phyloP scores from a whole-genome alignment of 2,797 vertebrate genomes.

The Chelonia mydas region DNA sequence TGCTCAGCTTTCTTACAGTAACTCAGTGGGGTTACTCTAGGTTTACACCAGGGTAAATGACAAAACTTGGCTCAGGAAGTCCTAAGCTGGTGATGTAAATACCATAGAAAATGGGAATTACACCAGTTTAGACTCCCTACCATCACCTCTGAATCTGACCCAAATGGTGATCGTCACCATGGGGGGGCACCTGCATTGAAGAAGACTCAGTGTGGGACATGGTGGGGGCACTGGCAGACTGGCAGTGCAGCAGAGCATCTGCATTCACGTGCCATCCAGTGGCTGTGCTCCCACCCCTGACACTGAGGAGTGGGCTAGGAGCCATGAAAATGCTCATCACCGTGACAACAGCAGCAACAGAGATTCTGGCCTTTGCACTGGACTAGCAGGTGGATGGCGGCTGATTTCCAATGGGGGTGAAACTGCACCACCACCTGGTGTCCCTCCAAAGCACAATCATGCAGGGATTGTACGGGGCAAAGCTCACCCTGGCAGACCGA shows the following conservation, averaged over 20 bases:
- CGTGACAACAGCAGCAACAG: not conserved
- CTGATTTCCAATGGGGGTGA: not conserved
- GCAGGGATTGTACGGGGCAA: not conserved
- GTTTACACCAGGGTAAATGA: not conserved
- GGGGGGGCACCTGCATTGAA: no score
- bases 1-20: not conserved
- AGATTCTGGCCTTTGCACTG: not conserved
- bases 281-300: no score
- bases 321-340: no score
- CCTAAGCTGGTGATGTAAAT: not conserved
- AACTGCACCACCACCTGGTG: fast-evolving
- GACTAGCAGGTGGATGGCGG: no score
- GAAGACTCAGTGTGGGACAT: no score
- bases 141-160: no score
- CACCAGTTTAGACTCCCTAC: not conserved
- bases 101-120: not conserved
- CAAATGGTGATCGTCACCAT: no score
- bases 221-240: no score
- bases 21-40: not conserved
- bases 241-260: no score
- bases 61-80: not conserved
- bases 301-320: no score
- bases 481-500: not conserved
- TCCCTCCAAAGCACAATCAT: not conserved
- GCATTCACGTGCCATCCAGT: no score